A percentile compares a stretch with the other conserved stretches of the same genome.
Conservation (phyloP, 2,888 invertebrate genomes). For the Merodon equestris region DNA sequence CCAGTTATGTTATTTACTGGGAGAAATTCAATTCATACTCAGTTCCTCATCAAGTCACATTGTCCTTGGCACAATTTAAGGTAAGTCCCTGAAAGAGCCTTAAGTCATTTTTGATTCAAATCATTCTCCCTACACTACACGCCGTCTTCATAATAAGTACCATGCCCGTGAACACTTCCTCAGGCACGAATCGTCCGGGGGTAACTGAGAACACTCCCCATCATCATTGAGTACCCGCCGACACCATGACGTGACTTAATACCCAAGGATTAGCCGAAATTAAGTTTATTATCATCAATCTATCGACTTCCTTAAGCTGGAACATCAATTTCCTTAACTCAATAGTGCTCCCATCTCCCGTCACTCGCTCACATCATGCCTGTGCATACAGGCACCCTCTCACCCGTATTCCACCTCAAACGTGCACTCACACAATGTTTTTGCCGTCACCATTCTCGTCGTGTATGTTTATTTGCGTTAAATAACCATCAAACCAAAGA, state of each 20-base stretch:
- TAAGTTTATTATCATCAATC: constrained; percentile 73
- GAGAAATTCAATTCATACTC: too few relatives aligned
- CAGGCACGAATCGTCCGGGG: not conserved
- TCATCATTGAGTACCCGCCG: constrained; percentile 28
- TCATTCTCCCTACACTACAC: constrained; percentile 48
- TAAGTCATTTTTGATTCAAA: constrained; percentile 28
- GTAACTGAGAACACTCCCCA: not conserved
- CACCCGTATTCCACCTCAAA: constrained; percentile 23
- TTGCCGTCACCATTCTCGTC: constrained; percentile 1
- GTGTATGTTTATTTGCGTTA: constrained; percentile 66
- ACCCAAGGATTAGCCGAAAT: constrained; percentile 72
- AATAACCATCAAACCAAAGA: constrained; percentile 68
- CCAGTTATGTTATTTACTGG: too few relatives aligned
- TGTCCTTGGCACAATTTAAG: too few relatives aligned
- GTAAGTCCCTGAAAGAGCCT: not conserved
- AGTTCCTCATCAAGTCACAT: too few relatives aligned
- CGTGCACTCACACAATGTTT: constrained; percentile 32
- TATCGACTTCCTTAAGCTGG: constrained; percentile 71
- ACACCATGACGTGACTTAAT: constrained; percentile 62
- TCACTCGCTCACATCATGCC: constrained; percentile 21
- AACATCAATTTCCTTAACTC: constrained; percentile 76
- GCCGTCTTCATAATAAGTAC: constrained; percentile 36
- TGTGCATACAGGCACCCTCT: too few relatives aligned
- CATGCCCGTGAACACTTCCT: not conserved
- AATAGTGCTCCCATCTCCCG: constrained; percentile 54